Conservation (phyloP, 2,888 invertebrate species). For the Euzophera pinguis region DNA sequence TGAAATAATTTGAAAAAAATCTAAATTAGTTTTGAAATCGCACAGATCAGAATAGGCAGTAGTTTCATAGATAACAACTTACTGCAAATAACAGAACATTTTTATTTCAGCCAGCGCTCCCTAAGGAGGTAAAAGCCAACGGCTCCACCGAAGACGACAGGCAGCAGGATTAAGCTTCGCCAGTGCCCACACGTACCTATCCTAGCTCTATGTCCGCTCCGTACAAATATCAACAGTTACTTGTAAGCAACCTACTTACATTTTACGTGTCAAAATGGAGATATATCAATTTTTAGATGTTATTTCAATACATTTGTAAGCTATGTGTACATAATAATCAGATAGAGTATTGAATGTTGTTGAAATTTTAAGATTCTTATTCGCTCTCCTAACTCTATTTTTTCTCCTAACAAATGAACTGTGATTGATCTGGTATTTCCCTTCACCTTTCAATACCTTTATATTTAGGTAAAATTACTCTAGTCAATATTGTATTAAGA, state of each 20-base stretch:
- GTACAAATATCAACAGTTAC: slow-evolving; percentile 35
- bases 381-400: slow-evolving; percentile 20
- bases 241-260: slow-evolving; percentile 33
- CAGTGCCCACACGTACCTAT: slow-evolving; percentile 34
- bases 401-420: slow-evolving; percentile 23
- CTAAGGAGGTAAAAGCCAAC: slow-evolving; percentile 69
- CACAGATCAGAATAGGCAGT: too few species aligned
- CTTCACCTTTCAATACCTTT: slow-evolving; percentile 17
- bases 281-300: slow-evolving; percentile 59
- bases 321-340: slow-evolving; percentile 70
- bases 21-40: too few species aligned
- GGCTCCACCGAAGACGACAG: slow-evolving; percentile 65
- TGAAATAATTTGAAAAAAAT: too few species aligned
- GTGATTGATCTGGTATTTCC: slow-evolving; percentile 27
- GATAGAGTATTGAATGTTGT: slow-evolving; percentile 52
- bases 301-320: slow-evolving; percentile 51
- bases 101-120: slow-evolving; percentile 60
- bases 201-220: slow-evolving; percentile 52
- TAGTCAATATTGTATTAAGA: slow-evolving; percentile 51
- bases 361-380: slow-evolving; percentile 32
- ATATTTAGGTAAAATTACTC: slow-evolving; percentile 31
- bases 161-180: slow-evolving; percentile 57
- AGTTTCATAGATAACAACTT: too few species aligned
- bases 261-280: slow-evolving; percentile 42
- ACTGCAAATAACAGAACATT: slow-evolving; percentile 6